Evolutionary conservation across 2,888 invertebrate genomes (phyloP).

Genomic region (Coremacera marginata): DNA sequence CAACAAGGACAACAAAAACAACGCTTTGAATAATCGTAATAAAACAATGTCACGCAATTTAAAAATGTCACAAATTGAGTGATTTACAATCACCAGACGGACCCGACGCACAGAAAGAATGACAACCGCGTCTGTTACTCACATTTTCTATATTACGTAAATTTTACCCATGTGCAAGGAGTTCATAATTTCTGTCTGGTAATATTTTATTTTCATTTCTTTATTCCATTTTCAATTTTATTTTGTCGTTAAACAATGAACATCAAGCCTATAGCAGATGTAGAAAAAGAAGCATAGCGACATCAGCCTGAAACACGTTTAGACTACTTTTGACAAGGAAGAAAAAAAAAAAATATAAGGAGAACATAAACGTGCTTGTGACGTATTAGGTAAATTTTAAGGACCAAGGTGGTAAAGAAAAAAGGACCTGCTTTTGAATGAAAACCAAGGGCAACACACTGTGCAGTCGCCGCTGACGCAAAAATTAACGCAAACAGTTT

Average conservation of each 20-base stretch:
- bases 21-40: conserved; percentile 57
- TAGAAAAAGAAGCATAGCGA: neutral
- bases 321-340: neutral
- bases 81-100: conserved; percentile 65
- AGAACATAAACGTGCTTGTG: conserved; percentile 24
- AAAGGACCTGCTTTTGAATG: neutral
- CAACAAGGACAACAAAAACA: conserved; percentile 1
- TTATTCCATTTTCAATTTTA: neutral
- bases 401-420: neutral
- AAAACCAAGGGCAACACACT: neutral
- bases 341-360: conserved; percentile 11
- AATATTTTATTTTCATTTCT: neutral
- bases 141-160: neutral
- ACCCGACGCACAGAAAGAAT: conserved; percentile 36
- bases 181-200: neutral
- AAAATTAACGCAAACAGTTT: neutral
- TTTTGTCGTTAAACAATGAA: neutral
- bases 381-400: conserved; percentile 42
- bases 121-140: neutral
- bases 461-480: neutral
- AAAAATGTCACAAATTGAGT: conserved; percentile 69
- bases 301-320: neutral
- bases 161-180: neutral
- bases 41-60: conserved; percentile 70
- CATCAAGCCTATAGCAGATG: neutral